phyloP scores from a whole-genome alignment of 2,113 vertebrate genomes.

The Saccopteryx bilineata region DNA sequence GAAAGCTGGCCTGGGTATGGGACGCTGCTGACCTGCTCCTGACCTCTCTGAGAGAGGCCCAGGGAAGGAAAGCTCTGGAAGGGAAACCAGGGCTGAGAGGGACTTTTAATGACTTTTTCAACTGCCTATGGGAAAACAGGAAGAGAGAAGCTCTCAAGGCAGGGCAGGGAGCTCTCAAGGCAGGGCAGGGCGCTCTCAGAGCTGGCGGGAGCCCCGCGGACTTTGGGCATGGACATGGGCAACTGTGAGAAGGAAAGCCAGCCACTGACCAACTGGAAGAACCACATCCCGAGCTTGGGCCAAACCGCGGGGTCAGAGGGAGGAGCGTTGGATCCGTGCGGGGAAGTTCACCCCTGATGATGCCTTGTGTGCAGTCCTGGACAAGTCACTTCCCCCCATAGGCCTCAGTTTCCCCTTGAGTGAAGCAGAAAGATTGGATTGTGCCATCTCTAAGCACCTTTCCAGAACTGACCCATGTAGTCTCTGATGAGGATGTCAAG shows the following conservation, averaged over 20 bases:
- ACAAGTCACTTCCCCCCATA: not conserved
- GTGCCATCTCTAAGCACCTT: not conserved
- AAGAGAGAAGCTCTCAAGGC: not conserved
- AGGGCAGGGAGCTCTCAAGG: not conserved
- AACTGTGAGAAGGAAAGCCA: not conserved
- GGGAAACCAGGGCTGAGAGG: not conserved
- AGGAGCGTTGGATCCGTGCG: fast-evolving
- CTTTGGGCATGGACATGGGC: not conserved
- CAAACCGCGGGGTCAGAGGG: not conserved
- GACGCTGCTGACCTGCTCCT: not conserved
- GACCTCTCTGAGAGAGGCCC: not conserved
- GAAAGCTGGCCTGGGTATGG: not conserved
- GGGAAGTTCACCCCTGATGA: not conserved
- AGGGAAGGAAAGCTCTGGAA: not conserved
- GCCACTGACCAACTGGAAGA: not conserved
- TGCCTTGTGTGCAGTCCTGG: not conserved
- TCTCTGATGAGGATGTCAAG: not conserved
- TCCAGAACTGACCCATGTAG: not conserved
- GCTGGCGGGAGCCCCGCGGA: not conserved
- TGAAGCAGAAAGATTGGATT: not conserved
- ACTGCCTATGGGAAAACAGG: not conserved
- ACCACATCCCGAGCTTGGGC: not conserved
- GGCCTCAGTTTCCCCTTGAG: not conserved
- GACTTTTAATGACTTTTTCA: constrained; percentile 6
- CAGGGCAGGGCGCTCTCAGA: not conserved